Evolutionary conservation across 2,797 vertebrate species (phyloP), one percentile per base, ranked within the genome.

Genomic region (Etheostoma nigrum): DNA sequence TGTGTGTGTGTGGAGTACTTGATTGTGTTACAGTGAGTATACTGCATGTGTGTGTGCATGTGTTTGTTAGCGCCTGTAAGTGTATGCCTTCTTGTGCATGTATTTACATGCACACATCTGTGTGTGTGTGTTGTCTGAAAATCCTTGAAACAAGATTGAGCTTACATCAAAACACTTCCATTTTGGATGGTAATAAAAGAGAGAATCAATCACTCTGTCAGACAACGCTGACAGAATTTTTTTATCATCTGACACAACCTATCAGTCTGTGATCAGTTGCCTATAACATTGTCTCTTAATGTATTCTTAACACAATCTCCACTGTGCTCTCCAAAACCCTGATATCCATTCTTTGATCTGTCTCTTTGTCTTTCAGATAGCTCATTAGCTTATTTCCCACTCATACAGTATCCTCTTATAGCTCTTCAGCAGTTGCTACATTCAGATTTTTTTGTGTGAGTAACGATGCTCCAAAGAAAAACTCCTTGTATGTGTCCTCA

Each of bases 211-310:
- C 81, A 74, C 79, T 85, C 82, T 87, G 83, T 89, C 91, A 82
- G 75, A 89, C 86, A 83, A 11, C n/a, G 9, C 49, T 84, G 91
- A 90, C 89, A 87, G 72, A 85, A 59, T 83, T 79, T 88, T 44
- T 73, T 74, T 88, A 91, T 83, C 54, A 68, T 81, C 72, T 85
- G 82, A 83, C 79, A 62, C 19, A 72, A 69, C 76, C 78, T 78
- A 85, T 91, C 88, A 89, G 78, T 89, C 81, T 84, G 81, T 61
- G 69, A 88, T 89, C 81, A 86, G 83, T 76, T 90, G 89, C 88
- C 85, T 70, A 80, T 88, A 84, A 84, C 59, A 72, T 78, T 68
- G 81, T 90, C 79, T 81, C 65, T 77, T 77, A 72, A 72, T 77
- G 55, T 63, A 72, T 81, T 91, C 82, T 30, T 25, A 48, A 71